phyloP scores from a whole-genome alignment of 1,140 invertebrate genomes.

The Drosophila truncata region DNA sequence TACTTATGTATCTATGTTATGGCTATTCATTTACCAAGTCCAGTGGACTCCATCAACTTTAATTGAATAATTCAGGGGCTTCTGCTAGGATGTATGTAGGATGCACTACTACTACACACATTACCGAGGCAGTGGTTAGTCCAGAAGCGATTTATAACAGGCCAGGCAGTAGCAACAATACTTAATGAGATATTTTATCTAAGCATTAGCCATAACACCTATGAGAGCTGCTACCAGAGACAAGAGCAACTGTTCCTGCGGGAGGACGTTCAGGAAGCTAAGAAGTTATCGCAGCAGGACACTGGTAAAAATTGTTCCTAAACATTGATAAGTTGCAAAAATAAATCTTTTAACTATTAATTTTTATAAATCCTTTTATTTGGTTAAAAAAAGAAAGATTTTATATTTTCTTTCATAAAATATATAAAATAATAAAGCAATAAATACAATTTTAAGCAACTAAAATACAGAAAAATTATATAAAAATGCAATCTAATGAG shows the following conservation, averaged over 20 bases:
- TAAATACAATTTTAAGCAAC: too few relatives aligned
- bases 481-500: too few relatives aligned
- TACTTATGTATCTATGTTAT: not conserved
- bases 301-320: not conserved
- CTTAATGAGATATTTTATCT: conserved; percentile 78
- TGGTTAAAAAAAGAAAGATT: too few relatives aligned
- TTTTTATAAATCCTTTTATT: too few relatives aligned
- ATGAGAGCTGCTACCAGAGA: conserved; percentile 33
- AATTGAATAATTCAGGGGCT: conserved; percentile 44
- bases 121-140: conserved; percentile 26
- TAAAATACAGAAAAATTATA: too few relatives aligned
- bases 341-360: not conserved
- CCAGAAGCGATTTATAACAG: conserved; percentile 69
- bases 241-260: conserved; percentile 21
- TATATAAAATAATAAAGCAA: too few relatives aligned
- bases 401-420: too few relatives aligned
- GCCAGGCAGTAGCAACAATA: conserved; percentile 41
- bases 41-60: conserved; percentile 50
- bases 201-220: conserved; percentile 76
- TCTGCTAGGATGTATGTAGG: conserved; percentile 26
- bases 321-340: not conserved
- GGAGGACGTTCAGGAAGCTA: conserved; percentile 45
- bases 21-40: conserved; percentile 22
- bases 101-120: conserved; percentile 35
- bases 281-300: conserved; percentile 64